Evolutionary conservation across 92 coral and sea anemone genomes (phyloP).

Genomic region (Parazoanthus atlanticus): DNA sequence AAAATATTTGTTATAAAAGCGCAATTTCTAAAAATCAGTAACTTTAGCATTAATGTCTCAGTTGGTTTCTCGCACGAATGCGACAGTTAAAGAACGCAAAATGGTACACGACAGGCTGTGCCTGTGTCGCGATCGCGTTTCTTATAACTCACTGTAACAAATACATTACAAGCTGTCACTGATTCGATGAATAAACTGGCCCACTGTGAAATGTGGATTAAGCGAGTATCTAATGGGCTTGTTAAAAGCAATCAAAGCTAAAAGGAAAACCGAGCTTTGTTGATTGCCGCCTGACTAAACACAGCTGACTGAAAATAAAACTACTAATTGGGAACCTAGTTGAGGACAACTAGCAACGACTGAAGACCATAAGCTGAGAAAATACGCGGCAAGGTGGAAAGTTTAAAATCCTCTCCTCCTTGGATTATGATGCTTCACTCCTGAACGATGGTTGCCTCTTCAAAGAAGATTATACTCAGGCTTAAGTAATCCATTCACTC

Average conservation of each 20-base stretch:
- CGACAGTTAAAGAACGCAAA: not conserved
- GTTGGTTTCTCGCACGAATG: not conserved
- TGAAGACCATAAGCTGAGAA: slow-evolving; percentile 12
- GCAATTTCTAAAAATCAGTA: not conserved
- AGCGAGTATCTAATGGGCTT: slow-evolving; percentile 70
- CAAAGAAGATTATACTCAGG: slow-evolving; percentile 66
- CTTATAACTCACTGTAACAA: slow-evolving; percentile 15
- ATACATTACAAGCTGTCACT: slow-evolving; percentile 45
- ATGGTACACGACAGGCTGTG: slow-evolving; percentile 7
- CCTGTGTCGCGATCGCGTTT: not conserved
- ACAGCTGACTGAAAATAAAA: slow-evolving; percentile 58
- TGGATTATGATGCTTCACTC: not conserved
- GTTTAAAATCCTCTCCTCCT: not conserved
- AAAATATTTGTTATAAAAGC: not conserved
- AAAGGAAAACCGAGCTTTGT: slow-evolving; percentile 80
- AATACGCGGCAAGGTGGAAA: slow-evolving; percentile 17
- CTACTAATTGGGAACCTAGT: slow-evolving; percentile 53
- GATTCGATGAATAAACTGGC: slow-evolving; percentile 47
- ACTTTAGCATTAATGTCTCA: not conserved
- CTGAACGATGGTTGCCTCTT: slow-evolving; percentile 29
- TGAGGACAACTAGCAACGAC: slow-evolving; percentile 18
- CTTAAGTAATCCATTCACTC: slow-evolving; percentile 75
- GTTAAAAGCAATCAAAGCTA: slow-evolving; percentile 84
- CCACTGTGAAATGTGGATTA: slow-evolving; percentile 44
- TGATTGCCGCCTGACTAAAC: slow-evolving; percentile 52